phyloP scores from a whole-genome alignment of 2,888 invertebrate species.

The Timema podura region DNA sequence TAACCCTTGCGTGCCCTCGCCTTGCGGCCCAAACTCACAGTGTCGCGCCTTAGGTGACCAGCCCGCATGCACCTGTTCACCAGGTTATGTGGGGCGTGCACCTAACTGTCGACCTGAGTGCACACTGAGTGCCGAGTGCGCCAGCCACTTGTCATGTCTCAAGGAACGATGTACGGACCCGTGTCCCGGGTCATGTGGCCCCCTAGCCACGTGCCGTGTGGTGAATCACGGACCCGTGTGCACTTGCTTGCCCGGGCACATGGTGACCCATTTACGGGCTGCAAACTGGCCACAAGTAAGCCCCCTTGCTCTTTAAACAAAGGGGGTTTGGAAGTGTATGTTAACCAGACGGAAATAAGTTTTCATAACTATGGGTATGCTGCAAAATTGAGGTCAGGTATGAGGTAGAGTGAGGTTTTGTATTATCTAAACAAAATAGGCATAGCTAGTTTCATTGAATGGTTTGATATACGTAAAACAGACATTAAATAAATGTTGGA shows the following conservation, averaged over 20 bases:
- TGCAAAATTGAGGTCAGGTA: too few species aligned
- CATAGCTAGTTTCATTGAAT: too few species aligned
- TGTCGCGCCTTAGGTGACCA: conserved; percentile 60
- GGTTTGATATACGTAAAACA: too few species aligned
- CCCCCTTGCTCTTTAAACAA: too few species aligned
- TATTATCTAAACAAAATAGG: too few species aligned
- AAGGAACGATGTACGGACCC: conserved; percentile 69
- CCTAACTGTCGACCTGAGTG: conserved; percentile 74
- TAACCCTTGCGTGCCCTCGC: conserved; percentile 66
- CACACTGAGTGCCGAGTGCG: conserved; percentile 67
- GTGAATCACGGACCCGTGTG: conserved; percentile 71
- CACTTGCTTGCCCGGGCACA: conserved; percentile 61
- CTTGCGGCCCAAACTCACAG: conserved; percentile 73
- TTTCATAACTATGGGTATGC: too few species aligned
- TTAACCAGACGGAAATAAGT: too few species aligned
- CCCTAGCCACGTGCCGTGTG: conserved; percentile 64
- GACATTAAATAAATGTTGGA: too few species aligned
- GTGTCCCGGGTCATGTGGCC: conserved; percentile 70
- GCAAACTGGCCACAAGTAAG: conserved; percentile 31
- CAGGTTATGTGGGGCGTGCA: conserved; percentile 57
- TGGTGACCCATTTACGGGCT: conserved; percentile 40
- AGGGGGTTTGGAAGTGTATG: too few species aligned
- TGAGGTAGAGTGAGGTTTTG: too few species aligned
- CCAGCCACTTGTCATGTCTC: conserved; percentile 56
- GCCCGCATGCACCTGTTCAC: conserved; percentile 53